These are phyloP conservation scores for Lasius platythorax DNA, from an alignment of 2,888 invertebrate species.

Conservation along the genomic window DNA sequence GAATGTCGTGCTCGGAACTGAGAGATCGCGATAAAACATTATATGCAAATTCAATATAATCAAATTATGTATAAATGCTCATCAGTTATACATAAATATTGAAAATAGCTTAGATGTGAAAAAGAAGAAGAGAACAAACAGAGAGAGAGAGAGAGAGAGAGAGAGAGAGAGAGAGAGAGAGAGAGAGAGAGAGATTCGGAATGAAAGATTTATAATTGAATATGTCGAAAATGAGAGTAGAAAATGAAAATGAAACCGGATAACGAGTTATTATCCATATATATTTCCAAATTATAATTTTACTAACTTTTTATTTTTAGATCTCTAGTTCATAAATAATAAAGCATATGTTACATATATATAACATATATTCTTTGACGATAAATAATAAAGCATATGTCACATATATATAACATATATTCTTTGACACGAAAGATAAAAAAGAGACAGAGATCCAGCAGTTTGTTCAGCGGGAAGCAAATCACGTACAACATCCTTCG, in stretches of 20 bases:
- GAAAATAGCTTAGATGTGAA: constrained; percentile 5
- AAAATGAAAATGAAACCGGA: background rate
- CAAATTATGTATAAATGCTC: constrained; percentile 6
- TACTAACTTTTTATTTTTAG: background rate
- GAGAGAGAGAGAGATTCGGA: background rate
- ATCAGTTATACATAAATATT: background rate
- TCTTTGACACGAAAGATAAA: constrained; percentile 14
- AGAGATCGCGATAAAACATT: background rate
- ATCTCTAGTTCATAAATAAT: constrained; percentile 6
- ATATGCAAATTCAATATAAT: background rate
- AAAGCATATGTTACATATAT: background rate
- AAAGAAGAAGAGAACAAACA: background rate
- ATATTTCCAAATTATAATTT: constrained; percentile 2
- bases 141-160: background rate
- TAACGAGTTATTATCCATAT: background rate
- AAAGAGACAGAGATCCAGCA: constrained; percentile 32
- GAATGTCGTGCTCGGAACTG: background rate
- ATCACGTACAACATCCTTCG: constrained; percentile 75
- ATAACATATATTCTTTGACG: background rate
- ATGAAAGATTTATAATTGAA: background rate
- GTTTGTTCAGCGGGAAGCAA: constrained; percentile 71
- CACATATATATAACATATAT: background rate
- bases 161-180: background rate
- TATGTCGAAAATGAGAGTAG: background rate
- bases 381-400: constrained; percentile 15